Evolutionary conservation across 2,113 vertebrate species (phyloP), one percentile per base, ranked within the genome.

Genomic region (Archocentrus centrarchus): DNA sequence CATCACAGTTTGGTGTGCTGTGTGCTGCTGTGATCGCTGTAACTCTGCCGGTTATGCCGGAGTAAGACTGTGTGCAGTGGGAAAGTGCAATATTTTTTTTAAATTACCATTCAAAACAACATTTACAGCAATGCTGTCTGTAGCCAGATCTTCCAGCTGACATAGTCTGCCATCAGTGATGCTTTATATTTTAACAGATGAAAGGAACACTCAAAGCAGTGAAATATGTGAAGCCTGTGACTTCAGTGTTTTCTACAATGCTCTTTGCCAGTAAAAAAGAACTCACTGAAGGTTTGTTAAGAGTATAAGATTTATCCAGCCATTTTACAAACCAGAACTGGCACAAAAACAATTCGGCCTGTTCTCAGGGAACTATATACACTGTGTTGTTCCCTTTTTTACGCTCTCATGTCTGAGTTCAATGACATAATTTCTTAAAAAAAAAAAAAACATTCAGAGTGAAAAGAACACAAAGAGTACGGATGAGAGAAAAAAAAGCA

Each of bases 1-100:
- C 73, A 63, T 79, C 32, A 3, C 68, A 88, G 59, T 70, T 78
- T 47, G 53, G 77, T 55, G 15, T 2, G 59, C 61, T 76, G 20
- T 39, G n/a, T 44, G 77, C 22, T 73, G 30, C 53, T 77, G 18
- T 70, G 24, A 20, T 60, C 61, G 32, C 70, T 55, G 61, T 24
- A 18, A 58, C 61, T 30, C 60, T 79, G 57, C 24, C 37, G 58
- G n/a, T 20, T 35, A 37, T 20, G 55, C 37, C 3, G 11, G 41
- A 44, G 9, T 0, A 61, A 57, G 30, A 63, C 22, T 1, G 20
- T 73, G 39, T 47, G 60, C 17, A 7, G 17, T 22, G 9, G 7
- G 32, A n/a, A n/a, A 83, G 13, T 7, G 14, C 5, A 8, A 20
- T 75, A 1, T 22, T 77, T 80, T 68, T 79, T 15, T 32, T 32